These are phyloP conservation scores for Rhynchomys soricoides DNA, from an alignment of 2,113 vertebrate species.

Conservation along the genomic window DNA sequence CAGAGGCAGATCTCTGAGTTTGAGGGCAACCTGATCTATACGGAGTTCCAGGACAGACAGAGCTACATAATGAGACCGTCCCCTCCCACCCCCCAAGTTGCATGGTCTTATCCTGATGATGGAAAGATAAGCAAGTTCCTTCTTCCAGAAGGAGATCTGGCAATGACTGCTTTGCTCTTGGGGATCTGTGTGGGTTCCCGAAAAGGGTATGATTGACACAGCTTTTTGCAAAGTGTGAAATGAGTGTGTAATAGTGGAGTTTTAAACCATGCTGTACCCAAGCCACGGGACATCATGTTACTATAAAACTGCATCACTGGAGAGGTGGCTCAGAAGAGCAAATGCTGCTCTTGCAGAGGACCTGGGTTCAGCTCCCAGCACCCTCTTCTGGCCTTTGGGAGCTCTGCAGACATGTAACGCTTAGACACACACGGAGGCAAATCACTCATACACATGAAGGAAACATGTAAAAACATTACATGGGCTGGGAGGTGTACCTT, in stretches of 20 bases:
- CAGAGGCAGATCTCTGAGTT: not conserved
- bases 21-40: not conserved
- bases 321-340: not conserved
- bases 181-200: not conserved
- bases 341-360: not conserved
- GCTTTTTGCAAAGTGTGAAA: not conserved
- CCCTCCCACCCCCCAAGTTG: not conserved
- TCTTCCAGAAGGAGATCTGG: not conserved
- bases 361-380: not conserved
- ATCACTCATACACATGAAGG: not conserved
- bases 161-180: too few relatives aligned
- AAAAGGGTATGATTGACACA: not conserved
- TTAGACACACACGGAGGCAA: not conserved
- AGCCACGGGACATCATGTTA: not conserved
- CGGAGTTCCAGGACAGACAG: not conserved
- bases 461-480: not conserved
- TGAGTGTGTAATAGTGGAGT: not conserved
- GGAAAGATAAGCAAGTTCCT: not conserved
- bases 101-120: not conserved
- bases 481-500: not conserved
- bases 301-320: not conserved
- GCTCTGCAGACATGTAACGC: not conserved
- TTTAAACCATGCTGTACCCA: not conserved
- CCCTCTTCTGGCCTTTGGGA: not conserved
- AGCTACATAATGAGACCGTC: not conserved